Evolutionary conservation across 2,113 vertebrate species (phyloP), one percentile per base, ranked within the genome.

Genomic region (Ammodytes dubius): DNA sequence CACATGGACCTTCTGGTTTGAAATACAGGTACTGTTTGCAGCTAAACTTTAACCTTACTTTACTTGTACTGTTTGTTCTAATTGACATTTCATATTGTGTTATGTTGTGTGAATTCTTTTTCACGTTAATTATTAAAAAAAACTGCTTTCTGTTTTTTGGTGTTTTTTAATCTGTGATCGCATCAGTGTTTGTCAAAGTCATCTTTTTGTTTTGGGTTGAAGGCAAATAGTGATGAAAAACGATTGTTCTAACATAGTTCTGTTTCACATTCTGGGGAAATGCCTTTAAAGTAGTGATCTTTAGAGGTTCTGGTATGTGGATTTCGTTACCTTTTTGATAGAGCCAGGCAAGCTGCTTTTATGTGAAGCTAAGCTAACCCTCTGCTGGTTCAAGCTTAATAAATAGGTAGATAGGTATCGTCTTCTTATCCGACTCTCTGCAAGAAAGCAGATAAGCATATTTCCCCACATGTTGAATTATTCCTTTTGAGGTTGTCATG

Each of bases 1-100:
- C 0, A 89, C 95, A 0, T 99, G 98, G 98, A 95, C 37, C 67
- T 99, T 99, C 90, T 99, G 98, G 97, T 91, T 99, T 54, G 97
- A 99, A 83, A 90, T 99, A 64, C 96, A 95, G 92, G 98, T 99
- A 88, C 37, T 4, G 50, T n/a, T 5, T 54, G 17, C 27, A 45
- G 9, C 60, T 58, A 7, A 43, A 54, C 12, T 7, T 10, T 19
- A 27, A 27, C 27, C 27, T 27, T 27, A 27, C 27, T 27, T 27
- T 27, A 27, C 27, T 19, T 40, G 45, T 56, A 42, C 50, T 57
- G 40, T n/a, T 40, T 73, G 15, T 37, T 5, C 64, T 72, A n/a
- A 65, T 27, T 59, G 49, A 68, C 13, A 61, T 72, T 65, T 69
- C 10, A 57, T 53, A 7, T 40, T 19, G 49, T 53, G 50, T 42